Conservation (phyloP, 1,140 invertebrate species). For the Hypothenemus hampei region DNA sequence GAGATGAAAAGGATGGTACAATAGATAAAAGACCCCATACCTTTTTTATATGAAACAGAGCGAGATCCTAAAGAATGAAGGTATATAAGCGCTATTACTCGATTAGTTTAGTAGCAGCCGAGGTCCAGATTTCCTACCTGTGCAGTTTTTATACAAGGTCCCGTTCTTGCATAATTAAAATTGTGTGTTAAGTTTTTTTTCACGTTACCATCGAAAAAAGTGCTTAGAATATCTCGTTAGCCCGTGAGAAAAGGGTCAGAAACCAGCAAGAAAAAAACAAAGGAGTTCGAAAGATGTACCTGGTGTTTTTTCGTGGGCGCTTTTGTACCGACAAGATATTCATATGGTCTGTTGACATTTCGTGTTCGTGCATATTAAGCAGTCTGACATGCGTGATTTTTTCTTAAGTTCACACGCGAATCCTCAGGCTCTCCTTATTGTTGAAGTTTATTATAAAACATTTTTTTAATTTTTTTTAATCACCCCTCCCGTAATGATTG, state of each 20-base stretch:
- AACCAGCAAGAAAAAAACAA: constrained; percentile 32
- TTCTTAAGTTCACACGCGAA: constrained; percentile 36
- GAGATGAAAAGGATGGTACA: neutral
- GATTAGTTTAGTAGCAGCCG: constrained; percentile 9
- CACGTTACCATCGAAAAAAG: constrained; percentile 24
- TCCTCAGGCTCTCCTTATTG: neutral
- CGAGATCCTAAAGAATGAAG: too few species aligned
- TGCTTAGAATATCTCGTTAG: constrained; percentile 26
- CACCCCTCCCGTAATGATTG: too few species aligned
- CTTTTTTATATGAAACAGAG: constrained; percentile 1
- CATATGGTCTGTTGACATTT: constrained; percentile 40
- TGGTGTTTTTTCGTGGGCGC: constrained; percentile 40
- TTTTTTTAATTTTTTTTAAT: constrained; percentile 6
- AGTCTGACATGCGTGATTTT: constrained; percentile 35
- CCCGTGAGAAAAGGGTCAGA: constrained; percentile 38
- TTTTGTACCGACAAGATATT: constrained; percentile 31
- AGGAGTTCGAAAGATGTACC: constrained; percentile 31
- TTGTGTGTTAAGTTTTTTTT: constrained; percentile 32
- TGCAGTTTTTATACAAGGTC: constrained; percentile 28
- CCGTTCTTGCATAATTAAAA: constrained; percentile 35
- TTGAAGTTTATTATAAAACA: constrained; percentile 11
- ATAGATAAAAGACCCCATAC: constrained; percentile 10
- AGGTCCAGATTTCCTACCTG: constrained; percentile 29
- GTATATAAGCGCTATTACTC: constrained; percentile 2
- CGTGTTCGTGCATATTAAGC: constrained; percentile 41